Base-by-base conservation (phyloP, 2,888 invertebrate genomes). In the Synanthedon formicaeformis region DNA sequence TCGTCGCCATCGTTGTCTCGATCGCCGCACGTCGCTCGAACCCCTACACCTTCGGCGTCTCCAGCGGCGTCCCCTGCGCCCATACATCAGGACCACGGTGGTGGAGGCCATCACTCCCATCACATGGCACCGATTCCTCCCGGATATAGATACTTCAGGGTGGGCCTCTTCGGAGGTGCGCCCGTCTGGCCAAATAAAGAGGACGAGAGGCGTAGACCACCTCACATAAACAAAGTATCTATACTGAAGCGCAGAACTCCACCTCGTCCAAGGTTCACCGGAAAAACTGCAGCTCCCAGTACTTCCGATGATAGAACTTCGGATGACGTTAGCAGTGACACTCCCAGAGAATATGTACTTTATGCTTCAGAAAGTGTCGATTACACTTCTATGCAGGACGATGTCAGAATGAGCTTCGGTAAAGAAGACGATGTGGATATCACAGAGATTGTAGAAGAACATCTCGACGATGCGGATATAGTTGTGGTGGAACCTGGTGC, bases 131-230 rank as follows among this genome's bases (percentile, higher is more conserved):
- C 92, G 0, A 65, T 89, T n/a, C 89, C 90, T 1, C 86, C 89
- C 23, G 85, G 88, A 54, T 90, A 91, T 64, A 82, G 90, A 50
- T 92, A 90, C 70, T 85, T 89, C 60, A 90, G 90, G 64, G 81
- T 91, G 2, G 93, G 88, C 56, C 77, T 93, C 3, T 75, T 89
- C 56, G 93, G 93, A 18, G 92, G 92, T 4, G 89, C 92, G 0
- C 92, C 92, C 1, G 90, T 91, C 80, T 92, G 92, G 92, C 89
- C 74, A 0, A 77, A 76, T 40, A 82, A 78, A 51, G 79, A 79
- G 12, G 78, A 78, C 55, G 79, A 77, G 12, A 66, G 73, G 2
- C 86, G 88, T 1, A 70, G 79, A 1, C 65, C 72, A 2, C 63
- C 75, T 0, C 82, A 82, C 55, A 64, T 81, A 16, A 75, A 88